phyloP scores from a whole-genome alignment of 2,797 vertebrate species.

The Ctenochaetus hawaiiensis region DNA sequence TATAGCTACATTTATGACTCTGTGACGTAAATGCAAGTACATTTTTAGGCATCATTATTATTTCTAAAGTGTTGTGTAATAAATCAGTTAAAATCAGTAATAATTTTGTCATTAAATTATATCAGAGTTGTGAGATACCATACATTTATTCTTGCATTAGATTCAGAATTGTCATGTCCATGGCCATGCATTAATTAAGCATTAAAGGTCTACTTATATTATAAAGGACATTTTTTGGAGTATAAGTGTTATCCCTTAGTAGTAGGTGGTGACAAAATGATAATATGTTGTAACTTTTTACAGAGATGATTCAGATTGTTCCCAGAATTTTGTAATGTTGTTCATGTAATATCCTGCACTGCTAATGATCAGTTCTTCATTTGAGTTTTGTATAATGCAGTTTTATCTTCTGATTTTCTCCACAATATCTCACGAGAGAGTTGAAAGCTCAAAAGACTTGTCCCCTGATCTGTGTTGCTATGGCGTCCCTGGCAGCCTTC shows the following conservation, averaged over 20 bases:
- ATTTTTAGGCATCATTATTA: not conserved
- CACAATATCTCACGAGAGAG: constrained; percentile 62
- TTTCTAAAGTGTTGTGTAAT: not conserved
- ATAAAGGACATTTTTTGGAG: not conserved
- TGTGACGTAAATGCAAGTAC: too few species aligned
- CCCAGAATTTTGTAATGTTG: constrained; percentile 4
- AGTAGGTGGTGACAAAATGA: not conserved
- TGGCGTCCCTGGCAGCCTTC: constrained; percentile 83
- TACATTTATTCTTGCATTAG: not conserved
- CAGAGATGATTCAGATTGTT: constrained; percentile 11
- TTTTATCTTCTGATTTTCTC: constrained; percentile 43
- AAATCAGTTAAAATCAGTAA: not conserved
- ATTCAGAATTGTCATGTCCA: not conserved
- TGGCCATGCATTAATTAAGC: not conserved
- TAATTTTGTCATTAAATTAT: too few species aligned
- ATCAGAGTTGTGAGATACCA: not conserved
- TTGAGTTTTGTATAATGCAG: not conserved
- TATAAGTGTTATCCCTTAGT: not conserved
- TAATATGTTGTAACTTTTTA: constrained; percentile 9
- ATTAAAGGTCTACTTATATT: not conserved
- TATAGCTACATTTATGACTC: not conserved
- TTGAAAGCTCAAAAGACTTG: constrained; percentile 65
- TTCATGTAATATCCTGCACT: constrained; percentile 26
- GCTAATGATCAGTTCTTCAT: constrained; percentile 14
- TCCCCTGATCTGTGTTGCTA: constrained; percentile 81